A percentile compares a stretch with the other conserved stretches of the same genome.
Evolutionary conservation across 2,797 vertebrate genomes (phyloP).

Genomic region (Acropternis orthonyx): DNA sequence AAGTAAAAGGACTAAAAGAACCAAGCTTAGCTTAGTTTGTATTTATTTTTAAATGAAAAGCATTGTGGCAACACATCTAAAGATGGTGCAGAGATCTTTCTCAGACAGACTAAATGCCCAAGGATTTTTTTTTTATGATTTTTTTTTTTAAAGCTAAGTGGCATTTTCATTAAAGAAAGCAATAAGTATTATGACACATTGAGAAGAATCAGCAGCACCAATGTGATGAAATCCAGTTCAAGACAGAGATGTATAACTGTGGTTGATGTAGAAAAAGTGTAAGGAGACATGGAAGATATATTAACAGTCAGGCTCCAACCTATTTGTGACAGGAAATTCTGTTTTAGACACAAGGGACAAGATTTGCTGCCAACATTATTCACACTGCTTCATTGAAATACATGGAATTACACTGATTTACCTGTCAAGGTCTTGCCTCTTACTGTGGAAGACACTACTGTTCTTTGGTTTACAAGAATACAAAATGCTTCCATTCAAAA

Average conservation of each 20-base stretch:
- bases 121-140: background rate
- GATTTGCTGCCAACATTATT: background rate
- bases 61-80: background rate
- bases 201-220: background rate
- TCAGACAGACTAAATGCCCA: background rate
- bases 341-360: background rate
- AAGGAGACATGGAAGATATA: background rate
- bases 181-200: background rate
- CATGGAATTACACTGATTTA: background rate
- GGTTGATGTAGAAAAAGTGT: background rate
- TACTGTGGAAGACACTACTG: background rate
- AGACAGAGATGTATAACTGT: background rate
- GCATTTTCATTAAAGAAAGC: background rate
- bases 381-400: background rate
- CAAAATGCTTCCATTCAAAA: background rate
- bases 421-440: background rate
- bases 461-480: background rate
- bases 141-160: background rate
- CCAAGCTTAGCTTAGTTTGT: background rate
- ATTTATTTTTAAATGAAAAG: background rate
- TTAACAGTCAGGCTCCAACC: background rate
- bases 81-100: fast-evolving
- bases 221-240: background rate
- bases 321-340: background rate
- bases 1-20: background rate